A percentile compares a stretch with the other conserved stretches of the same genome.
These are phyloP conservation scores for Mirza zaza DNA, from an alignment of 2,113 vertebrate species.

Conservation along the genomic window DNA sequence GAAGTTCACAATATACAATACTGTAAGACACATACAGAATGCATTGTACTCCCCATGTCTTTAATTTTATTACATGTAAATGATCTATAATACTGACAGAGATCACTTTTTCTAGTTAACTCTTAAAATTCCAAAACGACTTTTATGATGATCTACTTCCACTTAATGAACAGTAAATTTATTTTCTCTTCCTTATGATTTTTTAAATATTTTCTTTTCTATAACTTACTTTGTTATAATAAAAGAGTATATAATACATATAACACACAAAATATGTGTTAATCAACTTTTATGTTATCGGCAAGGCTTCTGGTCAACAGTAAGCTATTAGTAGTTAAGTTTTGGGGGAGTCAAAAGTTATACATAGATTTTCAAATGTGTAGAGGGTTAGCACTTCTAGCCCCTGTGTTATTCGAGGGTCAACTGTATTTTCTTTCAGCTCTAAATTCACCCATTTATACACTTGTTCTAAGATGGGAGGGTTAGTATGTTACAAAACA, in stretches of 20 bases:
- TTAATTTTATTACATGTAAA: slow-evolving; percentile 16
- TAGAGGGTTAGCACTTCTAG: background rate
- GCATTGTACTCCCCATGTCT: background rate
- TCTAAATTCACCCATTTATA: background rate
- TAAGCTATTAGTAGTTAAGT: background rate
- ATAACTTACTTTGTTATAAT: background rate
- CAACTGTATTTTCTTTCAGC: background rate
- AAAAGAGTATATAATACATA: background rate
- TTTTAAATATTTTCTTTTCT: background rate
- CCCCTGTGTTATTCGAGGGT: background rate
- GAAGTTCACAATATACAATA: background rate
- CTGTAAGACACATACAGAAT: background rate
- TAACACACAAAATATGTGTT: background rate
- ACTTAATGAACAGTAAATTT: background rate
- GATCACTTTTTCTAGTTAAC: background rate
- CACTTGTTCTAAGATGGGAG: background rate
- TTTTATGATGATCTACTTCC: background rate
- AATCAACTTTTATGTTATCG: background rate
- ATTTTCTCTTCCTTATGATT: background rate
- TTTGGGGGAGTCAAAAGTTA: background rate
- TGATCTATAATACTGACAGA: background rate
- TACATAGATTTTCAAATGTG: background rate
- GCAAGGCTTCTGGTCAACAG: background rate
- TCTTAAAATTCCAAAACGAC: background rate
- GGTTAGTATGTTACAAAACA: background rate